Percentiles rank a stretch among this genome's conserved stretches.
phyloP scores from a whole-genome alignment of 2,888 invertebrate species.

The Elegia similella region DNA sequence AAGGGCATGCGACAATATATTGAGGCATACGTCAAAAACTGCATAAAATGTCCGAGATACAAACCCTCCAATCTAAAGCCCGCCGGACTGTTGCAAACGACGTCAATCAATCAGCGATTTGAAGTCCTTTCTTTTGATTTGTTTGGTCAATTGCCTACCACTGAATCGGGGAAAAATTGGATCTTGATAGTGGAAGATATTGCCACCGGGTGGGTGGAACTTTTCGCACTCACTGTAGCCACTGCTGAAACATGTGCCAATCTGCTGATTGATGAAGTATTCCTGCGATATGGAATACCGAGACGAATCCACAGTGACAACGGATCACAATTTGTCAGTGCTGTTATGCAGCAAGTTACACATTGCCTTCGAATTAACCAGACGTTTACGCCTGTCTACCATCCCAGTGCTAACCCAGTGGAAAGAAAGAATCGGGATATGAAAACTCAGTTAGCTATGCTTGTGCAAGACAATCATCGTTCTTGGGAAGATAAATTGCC shows the following conservation, averaged over 20 bases:
- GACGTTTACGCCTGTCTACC: constrained; percentile 23
- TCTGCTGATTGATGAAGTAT: constrained; percentile 36
- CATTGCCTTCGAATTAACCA: constrained; percentile 12
- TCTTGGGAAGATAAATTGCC: no score
- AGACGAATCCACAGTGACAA: background rate
- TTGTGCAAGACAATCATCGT: constrained; percentile 29
- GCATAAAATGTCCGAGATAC: constrained; percentile 10
- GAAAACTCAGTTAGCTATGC: constrained; percentile 26
- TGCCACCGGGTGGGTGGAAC: constrained; percentile 31
- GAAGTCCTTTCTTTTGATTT: constrained; percentile 25
- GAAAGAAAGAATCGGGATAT: constrained; percentile 28
- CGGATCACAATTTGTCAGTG: no score
- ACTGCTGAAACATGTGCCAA: constrained; percentile 20
- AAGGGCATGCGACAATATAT: constrained; percentile 24
- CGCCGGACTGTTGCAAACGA: constrained; percentile 26
- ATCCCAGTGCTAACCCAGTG: constrained; percentile 26
- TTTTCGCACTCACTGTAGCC: constrained; percentile 38
- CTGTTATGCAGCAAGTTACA: constrained; percentile 23
- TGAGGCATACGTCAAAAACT: constrained; percentile 20
- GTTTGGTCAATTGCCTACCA: constrained; percentile 26
- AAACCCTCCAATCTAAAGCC: constrained; percentile 27
- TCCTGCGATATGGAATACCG: constrained; percentile 27
- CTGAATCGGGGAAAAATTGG: constrained; percentile 19
- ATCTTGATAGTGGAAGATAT: constrained; percentile 29
- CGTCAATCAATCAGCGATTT: constrained; percentile 24